phyloP scores from a whole-genome alignment of 1,140 invertebrate genomes.

The Ceratina calcarata region DNA sequence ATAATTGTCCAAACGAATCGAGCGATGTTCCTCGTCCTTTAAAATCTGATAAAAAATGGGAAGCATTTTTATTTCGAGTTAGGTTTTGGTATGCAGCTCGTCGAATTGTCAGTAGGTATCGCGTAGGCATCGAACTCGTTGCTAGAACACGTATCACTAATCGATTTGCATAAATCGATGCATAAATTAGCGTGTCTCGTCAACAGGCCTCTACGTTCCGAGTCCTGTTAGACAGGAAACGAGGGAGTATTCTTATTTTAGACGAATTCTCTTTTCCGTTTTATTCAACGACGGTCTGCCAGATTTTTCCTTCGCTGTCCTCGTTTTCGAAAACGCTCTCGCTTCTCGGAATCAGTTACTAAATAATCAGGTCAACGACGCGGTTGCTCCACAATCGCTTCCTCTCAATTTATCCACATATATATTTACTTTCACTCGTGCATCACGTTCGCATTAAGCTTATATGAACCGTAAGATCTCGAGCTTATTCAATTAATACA shows the following conservation, averaged over 20 bases:
- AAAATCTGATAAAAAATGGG: neutral
- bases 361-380: neutral
- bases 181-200: constrained; percentile 5
- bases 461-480: no score
- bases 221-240: neutral
- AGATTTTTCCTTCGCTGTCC: no score
- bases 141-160: constrained; percentile 30
- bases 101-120: constrained; percentile 31
- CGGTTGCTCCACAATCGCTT: neutral
- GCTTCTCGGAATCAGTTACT: no score
- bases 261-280: neutral
- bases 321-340: no score
- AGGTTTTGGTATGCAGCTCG: neutral
- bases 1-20: neutral
- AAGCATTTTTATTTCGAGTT: neutral
- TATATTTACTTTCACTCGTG: neutral
- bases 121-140: constrained; percentile 44
- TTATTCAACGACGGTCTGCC: no score
- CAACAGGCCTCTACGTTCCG: neutral
- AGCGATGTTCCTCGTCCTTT: neutral
- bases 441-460: neutral
- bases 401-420: neutral
- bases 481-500: no score
- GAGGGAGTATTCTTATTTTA: neutral
- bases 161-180: constrained; percentile 72